Evolutionary conservation across 2,888 invertebrate species (phyloP).

Genomic region (Notodonta ziczac): DNA sequence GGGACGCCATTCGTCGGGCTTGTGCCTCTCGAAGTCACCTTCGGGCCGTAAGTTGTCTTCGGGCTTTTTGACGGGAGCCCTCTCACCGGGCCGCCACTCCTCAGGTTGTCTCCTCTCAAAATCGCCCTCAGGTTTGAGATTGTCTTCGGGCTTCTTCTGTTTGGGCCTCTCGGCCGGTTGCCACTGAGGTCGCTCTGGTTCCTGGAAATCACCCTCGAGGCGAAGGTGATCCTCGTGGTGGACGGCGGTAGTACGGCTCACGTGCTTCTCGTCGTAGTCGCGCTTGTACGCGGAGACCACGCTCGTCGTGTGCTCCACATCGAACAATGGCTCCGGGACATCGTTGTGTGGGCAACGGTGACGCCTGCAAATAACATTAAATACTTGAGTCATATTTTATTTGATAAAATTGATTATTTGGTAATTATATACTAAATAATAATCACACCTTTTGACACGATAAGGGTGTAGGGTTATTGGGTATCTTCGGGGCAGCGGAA

Average conservation of each 20-base stretch:
- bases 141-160: constrained; percentile 84
- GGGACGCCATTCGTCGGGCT: constrained; percentile 66
- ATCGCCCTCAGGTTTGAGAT: constrained; percentile 84
- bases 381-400: constrained; percentile 1
- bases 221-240: constrained; percentile 89
- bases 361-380: constrained; percentile 82
- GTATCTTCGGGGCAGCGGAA: constrained; percentile 69
- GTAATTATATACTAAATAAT: constrained; percentile 2
- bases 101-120: constrained; percentile 75
- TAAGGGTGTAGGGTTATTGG: constrained; percentile 72
- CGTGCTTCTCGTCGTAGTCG: constrained; percentile 87
- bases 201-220: constrained; percentile 88
- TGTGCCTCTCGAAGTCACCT: constrained; percentile 74
- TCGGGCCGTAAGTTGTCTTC: constrained; percentile 83
- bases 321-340: constrained; percentile 85
- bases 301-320: constrained; percentile 82
- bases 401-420: not conserved
- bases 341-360: constrained; percentile 93
- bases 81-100: constrained; percentile 79
- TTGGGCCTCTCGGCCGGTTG: constrained; percentile 85
- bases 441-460: constrained; percentile 69
- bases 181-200: constrained; percentile 77
- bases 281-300: constrained; percentile 86
- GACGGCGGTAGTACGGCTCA: constrained; percentile 84
- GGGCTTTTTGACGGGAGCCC: constrained; percentile 65